Conservation (phyloP, 2,113 vertebrate species). For the Corapipo altera region DNA sequence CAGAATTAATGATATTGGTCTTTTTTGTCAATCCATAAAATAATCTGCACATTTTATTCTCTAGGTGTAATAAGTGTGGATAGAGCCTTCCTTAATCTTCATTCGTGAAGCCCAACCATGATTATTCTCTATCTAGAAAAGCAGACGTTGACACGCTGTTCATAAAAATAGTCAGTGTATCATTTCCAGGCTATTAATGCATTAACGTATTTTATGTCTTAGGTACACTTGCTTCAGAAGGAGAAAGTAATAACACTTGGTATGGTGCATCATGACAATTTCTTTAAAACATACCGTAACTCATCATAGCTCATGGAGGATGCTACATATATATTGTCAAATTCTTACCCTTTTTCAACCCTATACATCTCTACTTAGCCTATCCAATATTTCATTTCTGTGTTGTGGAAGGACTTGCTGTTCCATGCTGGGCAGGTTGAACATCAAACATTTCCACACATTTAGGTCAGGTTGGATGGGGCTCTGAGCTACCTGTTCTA, state of each 20-base stretch:
- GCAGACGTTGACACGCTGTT: background rate
- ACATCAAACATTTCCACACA: background rate
- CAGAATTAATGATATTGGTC: background rate
- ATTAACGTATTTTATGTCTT: background rate
- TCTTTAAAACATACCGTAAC: background rate
- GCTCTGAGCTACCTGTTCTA: background rate
- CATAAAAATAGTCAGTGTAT: background rate
- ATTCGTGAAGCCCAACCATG: too few species aligned
- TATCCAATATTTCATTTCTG: background rate
- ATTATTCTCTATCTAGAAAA: background rate
- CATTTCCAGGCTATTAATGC: background rate
- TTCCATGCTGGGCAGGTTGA: background rate
- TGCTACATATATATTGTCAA: background rate
- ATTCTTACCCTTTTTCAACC: background rate
- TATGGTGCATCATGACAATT: background rate
- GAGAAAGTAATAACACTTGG: background rate
- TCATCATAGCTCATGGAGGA: background rate
- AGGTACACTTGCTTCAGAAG: background rate
- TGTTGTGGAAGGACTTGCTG: background rate
- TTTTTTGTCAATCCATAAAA: background rate
- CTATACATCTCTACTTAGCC: background rate
- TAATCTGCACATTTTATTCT: background rate
- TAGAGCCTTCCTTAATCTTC: too few species aligned
- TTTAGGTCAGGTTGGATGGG: background rate
- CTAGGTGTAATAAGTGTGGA: too few species aligned